A percentile compares a stretch with the other conserved stretches of the same genome.
phyloP scores from a whole-genome alignment of 2,888 invertebrate species.

The Rotaria macrura region DNA sequence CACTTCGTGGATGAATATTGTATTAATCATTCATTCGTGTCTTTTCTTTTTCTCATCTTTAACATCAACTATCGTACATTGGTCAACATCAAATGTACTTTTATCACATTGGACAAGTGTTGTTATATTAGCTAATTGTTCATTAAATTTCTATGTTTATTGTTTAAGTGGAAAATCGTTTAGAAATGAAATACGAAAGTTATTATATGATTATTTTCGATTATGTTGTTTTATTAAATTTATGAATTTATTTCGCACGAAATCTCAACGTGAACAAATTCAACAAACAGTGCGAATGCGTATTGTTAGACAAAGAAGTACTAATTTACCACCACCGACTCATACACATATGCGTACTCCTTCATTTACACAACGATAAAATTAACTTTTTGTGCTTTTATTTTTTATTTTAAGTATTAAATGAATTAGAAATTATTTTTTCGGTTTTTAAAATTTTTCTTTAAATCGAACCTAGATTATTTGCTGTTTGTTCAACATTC shows the following conservation, averaged over 20 bases:
- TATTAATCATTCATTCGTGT: not conserved
- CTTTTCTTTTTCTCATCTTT: constrained; percentile 1
- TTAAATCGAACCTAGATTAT: no score
- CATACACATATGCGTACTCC: not conserved
- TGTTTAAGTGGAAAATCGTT: constrained; percentile 6
- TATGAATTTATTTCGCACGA: constrained; percentile 2
- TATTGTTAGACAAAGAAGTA: not conserved
- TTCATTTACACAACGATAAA: not conserved
- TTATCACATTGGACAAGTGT: not conserved
- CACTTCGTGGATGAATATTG: constrained; percentile 19
- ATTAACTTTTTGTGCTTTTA: not conserved
- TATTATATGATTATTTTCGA: not conserved
- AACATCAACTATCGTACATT: not conserved
- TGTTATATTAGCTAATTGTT: constrained; percentile 10
- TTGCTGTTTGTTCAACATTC: no score
- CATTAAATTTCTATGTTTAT: constrained; percentile 18
- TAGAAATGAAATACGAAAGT: not conserved
- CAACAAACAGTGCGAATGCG: not conserved
- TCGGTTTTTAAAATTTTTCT: no score
- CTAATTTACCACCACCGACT: not conserved
- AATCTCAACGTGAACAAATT: not conserved
- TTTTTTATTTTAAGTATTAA: no score
- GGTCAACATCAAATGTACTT: not conserved
- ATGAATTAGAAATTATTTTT: no score
- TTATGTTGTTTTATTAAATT: not conserved